These are phyloP conservation scores for Avahi laniger DNA, from an alignment of 2,797 vertebrate genomes.

Conservation along the genomic window DNA sequence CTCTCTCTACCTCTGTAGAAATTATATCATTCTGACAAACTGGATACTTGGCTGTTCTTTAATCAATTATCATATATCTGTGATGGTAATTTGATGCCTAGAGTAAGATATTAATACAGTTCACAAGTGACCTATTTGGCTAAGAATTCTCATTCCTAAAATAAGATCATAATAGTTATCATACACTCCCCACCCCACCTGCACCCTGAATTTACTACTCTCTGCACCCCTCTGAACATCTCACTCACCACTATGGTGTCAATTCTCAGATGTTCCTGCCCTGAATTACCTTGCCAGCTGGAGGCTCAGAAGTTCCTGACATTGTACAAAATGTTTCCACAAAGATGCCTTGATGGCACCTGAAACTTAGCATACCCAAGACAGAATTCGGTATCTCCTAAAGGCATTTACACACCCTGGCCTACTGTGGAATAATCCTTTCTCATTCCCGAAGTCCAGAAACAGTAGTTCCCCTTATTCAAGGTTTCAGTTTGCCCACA, in stretches of 20 bases:
- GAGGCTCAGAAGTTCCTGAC: neutral
- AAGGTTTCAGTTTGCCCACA: neutral
- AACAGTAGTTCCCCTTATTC: neutral
- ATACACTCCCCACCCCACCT: neutral
- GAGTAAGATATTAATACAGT: neutral
- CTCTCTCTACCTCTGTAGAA: neutral
- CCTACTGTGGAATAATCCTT: neutral
- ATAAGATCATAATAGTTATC: neutral
- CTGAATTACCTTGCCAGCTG: neutral
- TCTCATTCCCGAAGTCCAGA: neutral
- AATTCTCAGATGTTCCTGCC: neutral
- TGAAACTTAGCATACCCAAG: neutral
- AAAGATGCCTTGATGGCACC: neutral
- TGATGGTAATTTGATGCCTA: constrained; percentile 29
- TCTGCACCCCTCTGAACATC: neutral
- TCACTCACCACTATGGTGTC: neutral
- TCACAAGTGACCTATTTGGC: constrained; percentile 15
- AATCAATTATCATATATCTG: constrained; percentile 19
- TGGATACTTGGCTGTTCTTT: neutral
- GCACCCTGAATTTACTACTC: neutral
- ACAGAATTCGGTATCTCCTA: neutral
- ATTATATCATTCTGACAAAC: constrained; percentile 17
- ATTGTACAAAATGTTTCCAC: neutral
- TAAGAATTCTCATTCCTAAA: constrained; percentile 41
- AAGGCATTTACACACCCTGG: neutral